A percentile compares a stretch with the other conserved stretches of the same genome.
Conservation (phyloP, 1,140 invertebrate genomes). For the Micrasema minimum region DNA sequence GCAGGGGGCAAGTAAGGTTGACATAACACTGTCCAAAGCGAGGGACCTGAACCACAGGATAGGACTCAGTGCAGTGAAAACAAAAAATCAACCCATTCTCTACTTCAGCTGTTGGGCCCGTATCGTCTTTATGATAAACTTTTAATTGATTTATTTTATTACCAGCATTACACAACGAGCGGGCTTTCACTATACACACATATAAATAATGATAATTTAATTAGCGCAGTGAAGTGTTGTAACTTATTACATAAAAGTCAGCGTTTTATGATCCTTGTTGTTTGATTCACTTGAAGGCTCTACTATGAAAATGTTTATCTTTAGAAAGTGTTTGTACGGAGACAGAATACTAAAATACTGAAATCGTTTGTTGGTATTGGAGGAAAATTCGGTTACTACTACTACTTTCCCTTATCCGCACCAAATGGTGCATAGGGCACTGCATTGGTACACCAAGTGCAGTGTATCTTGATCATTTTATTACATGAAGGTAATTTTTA, state of each 20-base stretch:
- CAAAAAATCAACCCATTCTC: conserved; percentile 18
- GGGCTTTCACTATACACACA: not conserved
- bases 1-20: conserved; percentile 14
- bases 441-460: no score
- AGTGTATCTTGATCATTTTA: no score
- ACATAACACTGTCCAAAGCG: conserved; percentile 11
- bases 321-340: no score
- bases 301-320: no score
- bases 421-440: no score
- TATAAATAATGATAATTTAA: conserved; percentile 17
- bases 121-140: conserved; percentile 2
- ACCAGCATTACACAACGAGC: not conserved
- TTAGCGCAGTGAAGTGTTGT: conserved; percentile 15
- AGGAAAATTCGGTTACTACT: no score
- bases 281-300: no score
- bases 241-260: not conserved
- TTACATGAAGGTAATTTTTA: no score
- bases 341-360: no score
- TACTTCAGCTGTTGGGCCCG: not conserved
- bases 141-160: conserved; percentile 30
- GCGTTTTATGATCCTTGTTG: no score
- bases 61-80: not conserved
- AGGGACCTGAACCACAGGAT: conserved; percentile 5
- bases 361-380: no score
- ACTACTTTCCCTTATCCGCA: no score